Base-by-base conservation (phyloP, 2,888 invertebrate genomes). In the Hirtodrosophila histrioides region DNA sequence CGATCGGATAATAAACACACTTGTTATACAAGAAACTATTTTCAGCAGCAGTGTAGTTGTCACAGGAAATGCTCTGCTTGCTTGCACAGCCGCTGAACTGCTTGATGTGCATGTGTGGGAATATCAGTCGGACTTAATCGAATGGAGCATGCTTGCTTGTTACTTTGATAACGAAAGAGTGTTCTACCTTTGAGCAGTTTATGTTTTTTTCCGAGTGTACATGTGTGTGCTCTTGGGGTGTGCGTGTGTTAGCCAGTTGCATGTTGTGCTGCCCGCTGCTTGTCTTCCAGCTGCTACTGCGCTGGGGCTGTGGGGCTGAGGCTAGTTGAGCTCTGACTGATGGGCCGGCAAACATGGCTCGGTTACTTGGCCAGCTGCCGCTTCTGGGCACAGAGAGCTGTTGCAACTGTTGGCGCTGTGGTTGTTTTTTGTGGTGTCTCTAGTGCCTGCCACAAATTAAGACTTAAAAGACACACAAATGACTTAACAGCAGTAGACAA, bases 281-380 rank as follows among this genome's bases (percentile, higher is more conserved):
- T 54, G 62, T 56, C 69, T 74, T 35, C 27, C 68, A 70, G 43
- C 55, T 61, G 67, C 71, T 61, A 53, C 57, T 48, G 50, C 31
- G 65, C 70, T 51, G 56, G 12, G 24, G 65, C 58, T 56, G 61
- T 56, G 61, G 58, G 41, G 75, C 62, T 65, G 77, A 40, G 54
- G 64, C 87, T 84, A 66, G 81, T 81, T 81, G 78, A 78, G 78
- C 70, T 74, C 61, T 81, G 81, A 84, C 81, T 83, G 86, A 71
- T 75, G 71, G 71, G 58, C 65, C 48, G 49, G 49, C 69, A 70
- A 70, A 55, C 50, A 69, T 40, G 57, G 63, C 53, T 49, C 56
- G 51, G 29, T 56, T 60, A 55, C 35, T 56, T 55, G 50, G 69
- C 50, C 61, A 48, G 66, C 46, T 55, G 66, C 31, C 45, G 54